These are phyloP conservation scores for Agrilus biguttatus DNA, from an alignment of 2,888 invertebrate species.

Conservation along the genomic window DNA sequence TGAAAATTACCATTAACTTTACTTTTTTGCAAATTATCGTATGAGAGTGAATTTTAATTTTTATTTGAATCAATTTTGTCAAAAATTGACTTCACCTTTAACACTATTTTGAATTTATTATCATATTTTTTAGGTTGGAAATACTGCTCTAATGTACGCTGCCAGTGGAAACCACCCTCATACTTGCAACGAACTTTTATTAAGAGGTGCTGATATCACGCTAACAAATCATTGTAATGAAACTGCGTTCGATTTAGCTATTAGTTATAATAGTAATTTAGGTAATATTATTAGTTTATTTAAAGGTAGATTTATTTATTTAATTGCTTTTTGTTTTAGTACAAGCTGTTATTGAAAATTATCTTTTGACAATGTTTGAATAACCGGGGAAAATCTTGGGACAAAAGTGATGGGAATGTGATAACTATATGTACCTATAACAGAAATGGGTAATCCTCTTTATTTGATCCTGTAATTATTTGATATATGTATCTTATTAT, in stretches of 20 bases:
- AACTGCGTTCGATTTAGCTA: slow-evolving; percentile 71
- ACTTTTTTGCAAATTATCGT: no score
- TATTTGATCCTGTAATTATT: no score
- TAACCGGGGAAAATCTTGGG: no score
- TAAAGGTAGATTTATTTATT: not conserved
- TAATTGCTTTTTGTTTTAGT: slow-evolving; percentile 37
- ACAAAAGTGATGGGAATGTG: no score
- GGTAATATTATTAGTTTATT: slow-evolving; percentile 21
- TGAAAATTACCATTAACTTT: no score
- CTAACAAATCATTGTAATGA: slow-evolving; percentile 68
- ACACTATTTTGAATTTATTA: no score
- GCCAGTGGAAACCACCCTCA: slow-evolving; percentile 81
- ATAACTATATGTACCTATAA: no score
- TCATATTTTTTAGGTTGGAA: slow-evolving; percentile 53
- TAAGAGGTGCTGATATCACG: slow-evolving; percentile 68
- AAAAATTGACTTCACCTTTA: no score
- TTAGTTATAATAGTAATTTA: slow-evolving; percentile 42
- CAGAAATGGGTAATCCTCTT: no score
- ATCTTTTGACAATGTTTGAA: slow-evolving; percentile 33
- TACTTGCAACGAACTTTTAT: slow-evolving; percentile 71
- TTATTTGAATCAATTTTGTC: no score
- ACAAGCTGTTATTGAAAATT: slow-evolving; percentile 66
- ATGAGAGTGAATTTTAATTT: no score
- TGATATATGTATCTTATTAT: no score
- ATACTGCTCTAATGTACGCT: slow-evolving; percentile 84